Evolutionary conservation across 2,797 vertebrate genomes (phyloP).

Genomic region (Microchirus variegatus): DNA sequence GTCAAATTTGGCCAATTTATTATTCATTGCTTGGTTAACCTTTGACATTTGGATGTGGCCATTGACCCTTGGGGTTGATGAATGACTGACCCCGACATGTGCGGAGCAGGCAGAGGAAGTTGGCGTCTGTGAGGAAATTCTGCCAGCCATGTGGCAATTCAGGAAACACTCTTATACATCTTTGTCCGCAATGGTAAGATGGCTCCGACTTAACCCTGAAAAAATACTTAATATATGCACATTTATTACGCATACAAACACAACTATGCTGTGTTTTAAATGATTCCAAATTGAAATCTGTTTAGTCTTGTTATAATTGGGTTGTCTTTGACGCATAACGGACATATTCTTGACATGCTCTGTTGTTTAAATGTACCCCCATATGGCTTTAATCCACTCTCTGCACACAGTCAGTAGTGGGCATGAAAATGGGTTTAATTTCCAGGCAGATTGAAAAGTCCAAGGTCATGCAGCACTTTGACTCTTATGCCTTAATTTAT

Average conservation of each 20-base stretch:
- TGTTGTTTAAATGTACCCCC: constrained; percentile 37
- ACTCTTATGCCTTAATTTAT: constrained; percentile 56
- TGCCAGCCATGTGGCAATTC: constrained; percentile 30
- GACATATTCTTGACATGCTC: constrained; percentile 34
- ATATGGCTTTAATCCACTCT: constrained; percentile 50
- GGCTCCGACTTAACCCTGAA: background rate
- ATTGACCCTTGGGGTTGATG: constrained; percentile 59
- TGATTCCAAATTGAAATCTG: constrained; percentile 12
- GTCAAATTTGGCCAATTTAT: constrained; percentile 57
- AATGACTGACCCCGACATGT: constrained; percentile 69
- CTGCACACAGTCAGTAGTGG: constrained; percentile 20
- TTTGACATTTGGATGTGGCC: constrained; percentile 47
- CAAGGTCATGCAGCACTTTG: constrained; percentile 55
- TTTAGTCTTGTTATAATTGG: constrained; percentile 19
- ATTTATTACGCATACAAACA: constrained; percentile 2
- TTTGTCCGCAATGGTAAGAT: constrained; percentile 1
- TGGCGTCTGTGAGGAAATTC: constrained; percentile 25
- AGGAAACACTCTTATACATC: constrained; percentile 7
- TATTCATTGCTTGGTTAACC: constrained; percentile 71
- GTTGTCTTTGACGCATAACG: constrained; percentile 2
- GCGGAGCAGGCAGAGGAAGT: constrained; percentile 72
- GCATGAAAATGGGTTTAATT: constrained; percentile 56
- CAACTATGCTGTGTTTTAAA: constrained; percentile 7
- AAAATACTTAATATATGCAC: background rate
- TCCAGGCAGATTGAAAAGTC: constrained; percentile 32